phyloP scores from a whole-genome alignment of 2,797 vertebrate species.

The Bucorvus abyssinicus region DNA sequence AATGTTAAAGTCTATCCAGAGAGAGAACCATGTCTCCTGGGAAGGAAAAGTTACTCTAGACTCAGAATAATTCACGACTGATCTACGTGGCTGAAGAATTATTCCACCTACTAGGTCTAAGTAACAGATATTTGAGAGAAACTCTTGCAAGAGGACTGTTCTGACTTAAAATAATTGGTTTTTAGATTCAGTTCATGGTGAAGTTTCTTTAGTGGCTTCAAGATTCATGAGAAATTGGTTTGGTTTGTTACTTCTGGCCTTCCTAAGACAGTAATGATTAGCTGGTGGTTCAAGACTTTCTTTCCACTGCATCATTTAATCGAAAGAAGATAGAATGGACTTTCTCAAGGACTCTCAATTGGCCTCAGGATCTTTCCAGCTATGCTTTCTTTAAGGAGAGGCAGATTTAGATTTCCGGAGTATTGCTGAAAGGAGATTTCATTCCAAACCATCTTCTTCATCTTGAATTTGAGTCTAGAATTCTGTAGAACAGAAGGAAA shows the following conservation, averaged over 20 bases:
- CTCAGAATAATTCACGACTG: background rate
- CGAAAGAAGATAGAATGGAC: background rate
- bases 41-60: background rate
- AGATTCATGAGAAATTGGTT: background rate
- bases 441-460: background rate
- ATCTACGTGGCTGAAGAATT: background rate
- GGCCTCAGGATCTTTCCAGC: background rate
- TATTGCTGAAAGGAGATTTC: background rate
- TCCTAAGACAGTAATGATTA: background rate
- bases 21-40: background rate
- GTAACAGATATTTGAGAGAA: background rate
- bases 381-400: background rate
- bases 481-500: background rate
- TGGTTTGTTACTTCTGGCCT: background rate
- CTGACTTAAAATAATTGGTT: background rate
- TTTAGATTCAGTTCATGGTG: background rate
- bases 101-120: background rate
- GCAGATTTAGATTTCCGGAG: background rate
- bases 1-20: background rate
- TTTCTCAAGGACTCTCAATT: background rate
- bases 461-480: background rate
- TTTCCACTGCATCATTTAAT: background rate
- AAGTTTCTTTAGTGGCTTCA: background rate
- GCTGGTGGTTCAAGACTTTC: background rate
- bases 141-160: background rate